Base-by-base conservation (phyloP, 2,113 vertebrate genomes). In the Pseudopipra pipra region DNA sequence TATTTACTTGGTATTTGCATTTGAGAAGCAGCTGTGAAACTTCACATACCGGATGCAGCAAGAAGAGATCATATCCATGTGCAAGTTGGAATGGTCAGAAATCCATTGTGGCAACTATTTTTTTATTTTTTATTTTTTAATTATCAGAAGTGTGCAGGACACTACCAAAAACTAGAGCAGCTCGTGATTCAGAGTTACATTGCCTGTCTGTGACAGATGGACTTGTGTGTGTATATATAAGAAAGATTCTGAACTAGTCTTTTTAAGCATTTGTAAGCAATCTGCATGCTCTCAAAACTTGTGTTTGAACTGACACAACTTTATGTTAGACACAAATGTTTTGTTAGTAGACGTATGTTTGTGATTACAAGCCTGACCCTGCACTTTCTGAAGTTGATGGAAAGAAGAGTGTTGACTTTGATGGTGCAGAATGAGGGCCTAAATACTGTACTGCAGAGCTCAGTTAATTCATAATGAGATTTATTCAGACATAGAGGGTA, bases 1-100 rank as follows among this genome's bases (percentile, higher is more conserved):
- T 97, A 98, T 99, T 97, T 99, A 99, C 97, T 97, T 99, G 98
- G 98, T 99, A 80, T 99, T 99, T 97, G 98, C 98, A 44, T 99
- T 99, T 90, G 99, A 99, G 98, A 99, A 99, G 94, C 98, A 98
- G 58, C 95, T 73, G 22, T 98, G 95, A 98, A 86, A 91, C 56
- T 90, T 62, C 59, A 59, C 6, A 0, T 61, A 28, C 21, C 33
- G 12, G 23, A 58, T 90, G 58, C 80, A 85, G 43, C 68, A 81
- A 92, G 80, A 93, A 77, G 58, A 95, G 77, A 66, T 95, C 89
- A 73, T 89, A 76, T 88, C 89, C 93, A 47, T 56, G 9, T 66
- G 61, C 86, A 92, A 90, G 68, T 59, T 94, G 92, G 92, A 88
- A 58, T 87, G 85, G 63, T 96, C 93, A 89, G 91, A 95, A 95